Percentiles rank a stretch among this genome's conserved stretches.
These are phyloP conservation scores for Micrasema longulum DNA, from an alignment of 1,140 invertebrate genomes.

Conservation along the genomic window DNA sequence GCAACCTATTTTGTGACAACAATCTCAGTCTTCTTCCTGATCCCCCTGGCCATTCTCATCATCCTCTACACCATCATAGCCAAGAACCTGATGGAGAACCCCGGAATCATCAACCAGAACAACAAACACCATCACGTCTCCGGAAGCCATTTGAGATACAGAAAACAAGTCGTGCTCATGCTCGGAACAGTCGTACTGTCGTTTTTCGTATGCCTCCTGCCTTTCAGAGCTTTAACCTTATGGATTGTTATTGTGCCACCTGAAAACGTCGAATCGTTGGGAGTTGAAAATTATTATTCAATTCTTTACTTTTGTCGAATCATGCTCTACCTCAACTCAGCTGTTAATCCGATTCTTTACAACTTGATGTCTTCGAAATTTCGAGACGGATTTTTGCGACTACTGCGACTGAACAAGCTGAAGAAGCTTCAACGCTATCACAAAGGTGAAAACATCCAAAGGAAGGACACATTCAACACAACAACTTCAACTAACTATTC, in stretches of 20 bases:
- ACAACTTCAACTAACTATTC: slow-evolving; percentile 67
- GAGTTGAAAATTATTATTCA: slow-evolving; percentile 85
- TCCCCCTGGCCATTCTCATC: slow-evolving; percentile 84
- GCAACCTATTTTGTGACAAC: slow-evolving; percentile 83
- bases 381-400: slow-evolving; percentile 80
- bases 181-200: slow-evolving; percentile 89
- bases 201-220: slow-evolving; percentile 91
- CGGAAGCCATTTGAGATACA: slow-evolving; percentile 69
- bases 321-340: slow-evolving; percentile 90
- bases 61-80: slow-evolving; percentile 87
- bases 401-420: slow-evolving; percentile 68
- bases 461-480: slow-evolving; percentile 66
- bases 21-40: slow-evolving; percentile 84
- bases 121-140: slow-evolving; percentile 66
- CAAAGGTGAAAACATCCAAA: slow-evolving; percentile 65
- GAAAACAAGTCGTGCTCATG: slow-evolving; percentile 89
- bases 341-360: slow-evolving; percentile 91
- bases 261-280: slow-evolving; percentile 73
- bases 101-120: slow-evolving; percentile 74
- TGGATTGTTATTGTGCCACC: slow-evolving; percentile 84
- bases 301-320: slow-evolving; percentile 87
- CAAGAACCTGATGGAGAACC: slow-evolving; percentile 83
- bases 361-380: slow-evolving; percentile 94
- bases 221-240: slow-evolving; percentile 86
- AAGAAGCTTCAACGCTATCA: slow-evolving; percentile 61